Evolutionary conservation across 2,113 vertebrate genomes (phyloP).

Genomic region (Ifrita kowaldi): DNA sequence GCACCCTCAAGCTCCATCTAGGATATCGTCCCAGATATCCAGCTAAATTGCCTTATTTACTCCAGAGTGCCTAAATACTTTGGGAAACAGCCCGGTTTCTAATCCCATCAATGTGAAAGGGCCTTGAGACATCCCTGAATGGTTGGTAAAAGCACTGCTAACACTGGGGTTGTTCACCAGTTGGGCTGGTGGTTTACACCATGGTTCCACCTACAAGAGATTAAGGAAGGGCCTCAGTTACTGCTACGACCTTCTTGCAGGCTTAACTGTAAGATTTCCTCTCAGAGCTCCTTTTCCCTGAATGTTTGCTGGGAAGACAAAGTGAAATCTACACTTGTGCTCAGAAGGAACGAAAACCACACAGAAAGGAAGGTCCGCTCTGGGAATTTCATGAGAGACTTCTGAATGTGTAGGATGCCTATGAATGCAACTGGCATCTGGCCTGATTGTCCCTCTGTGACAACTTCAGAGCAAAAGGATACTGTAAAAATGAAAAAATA

Average conservation of each 20-base stretch:
- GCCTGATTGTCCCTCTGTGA: not conserved
- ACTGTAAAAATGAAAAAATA: not conserved
- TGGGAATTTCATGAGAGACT: not conserved
- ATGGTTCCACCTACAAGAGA: not conserved
- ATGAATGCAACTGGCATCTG: not conserved
- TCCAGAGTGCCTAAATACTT: not conserved
- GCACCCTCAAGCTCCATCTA: not conserved
- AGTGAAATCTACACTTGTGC: not conserved
- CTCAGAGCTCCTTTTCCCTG: not conserved
- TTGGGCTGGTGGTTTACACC: not conserved
- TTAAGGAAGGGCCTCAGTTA: not conserved
- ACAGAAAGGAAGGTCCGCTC: not conserved
- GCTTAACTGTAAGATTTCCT: not conserved
- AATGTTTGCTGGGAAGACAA: not conserved
- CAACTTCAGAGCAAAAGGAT: conserved; percentile 3
- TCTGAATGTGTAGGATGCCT: not conserved
- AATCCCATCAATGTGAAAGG: not conserved
- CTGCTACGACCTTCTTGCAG: not conserved
- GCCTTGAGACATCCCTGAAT: not conserved
- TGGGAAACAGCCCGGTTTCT: not conserved
- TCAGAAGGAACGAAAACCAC: not conserved
- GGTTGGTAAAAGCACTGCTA: not conserved
- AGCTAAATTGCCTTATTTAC: not conserved
- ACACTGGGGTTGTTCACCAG: not conserved
- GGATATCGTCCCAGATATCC: not conserved